Evolutionary conservation across 2,888 invertebrate species (phyloP), one percentile per base, ranked within the genome.

Genomic region (Microplitis manilae): DNA sequence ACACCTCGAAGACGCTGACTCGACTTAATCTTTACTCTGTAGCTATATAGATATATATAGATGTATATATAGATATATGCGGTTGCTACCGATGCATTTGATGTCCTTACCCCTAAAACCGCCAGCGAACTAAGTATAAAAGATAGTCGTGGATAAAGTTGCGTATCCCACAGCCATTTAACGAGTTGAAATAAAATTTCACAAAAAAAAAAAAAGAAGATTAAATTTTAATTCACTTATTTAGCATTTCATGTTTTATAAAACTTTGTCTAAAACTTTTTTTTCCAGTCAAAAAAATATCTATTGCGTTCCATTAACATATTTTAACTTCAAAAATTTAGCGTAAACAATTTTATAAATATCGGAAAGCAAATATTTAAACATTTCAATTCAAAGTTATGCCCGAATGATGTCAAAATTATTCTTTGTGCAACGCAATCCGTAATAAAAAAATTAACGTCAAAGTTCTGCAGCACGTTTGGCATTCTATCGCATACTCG

Each of bases 1-100:
- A 80, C 71, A 61, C 75, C 78, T 83, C 76, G 79, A 81, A 84
- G 86, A 83, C 79, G 83, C 84, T 82, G 85, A 84, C 82, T 82
- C 81, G 80, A 82, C 84, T 83, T 81, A 79, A 81, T 84, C 82
- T 81, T 79, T 73, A 59, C 71, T 77, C 80, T 73, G 75, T 41
- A 20, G 61, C 78, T 67, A 40, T 77, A 73, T 30, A 20, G 20
- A 20, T 20, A 20, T 20, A 20, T 20, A 20, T 20, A 30, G 2
- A 30, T 30, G 4, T 2, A 30, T 30, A 30, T 30, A 30, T 30
- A 30, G 2, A 4, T 41, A 76, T 70, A 75, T 70, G 67, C 73
- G 38, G 60, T 20, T 39, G 64, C 69, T 69, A 9, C 69, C 76
- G 77, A 9, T 41, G 17, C 30, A 30, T 15, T 30, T 20, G 5